phyloP scores from a whole-genome alignment of 2,113 vertebrate genomes.

The Sprattus sprattus region DNA sequence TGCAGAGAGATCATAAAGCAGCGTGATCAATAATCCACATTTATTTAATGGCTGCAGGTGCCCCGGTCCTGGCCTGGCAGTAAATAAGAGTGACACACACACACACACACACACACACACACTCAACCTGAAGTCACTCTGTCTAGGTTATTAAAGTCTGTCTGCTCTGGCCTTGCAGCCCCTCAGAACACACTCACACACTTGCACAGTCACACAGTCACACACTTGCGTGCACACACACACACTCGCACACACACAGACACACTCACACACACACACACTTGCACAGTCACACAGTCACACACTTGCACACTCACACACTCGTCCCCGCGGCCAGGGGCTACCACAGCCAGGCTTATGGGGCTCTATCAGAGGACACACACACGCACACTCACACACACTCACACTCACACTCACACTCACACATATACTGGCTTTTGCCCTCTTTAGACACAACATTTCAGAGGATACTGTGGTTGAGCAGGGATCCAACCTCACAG shows the following conservation, averaged over 20 bases:
- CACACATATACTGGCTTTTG: background rate
- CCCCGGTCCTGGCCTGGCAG: background rate
- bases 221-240: background rate
- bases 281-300: too few species aligned
- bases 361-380: background rate
- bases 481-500: too few species aligned
- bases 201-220: background rate
- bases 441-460: background rate
- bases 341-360: background rate
- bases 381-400: too few species aligned
- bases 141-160: background rate
- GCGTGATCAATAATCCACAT: background rate
- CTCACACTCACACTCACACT: too few species aligned
- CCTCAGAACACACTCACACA: background rate
- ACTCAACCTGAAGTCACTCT: background rate
- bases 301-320: too few species aligned
- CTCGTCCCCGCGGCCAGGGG: too few species aligned
- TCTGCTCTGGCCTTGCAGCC: too few species aligned
- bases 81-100: background rate
- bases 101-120: background rate
- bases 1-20: background rate
- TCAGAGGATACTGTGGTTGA: background rate
- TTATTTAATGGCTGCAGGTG: background rate
- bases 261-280: too few species aligned
- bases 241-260: background rate